Percentiles rank a stretch among this genome's conserved stretches.
Evolutionary conservation across 64 coral and sea anemone species (phyloP).

Genomic region (Porites lutea): DNA sequence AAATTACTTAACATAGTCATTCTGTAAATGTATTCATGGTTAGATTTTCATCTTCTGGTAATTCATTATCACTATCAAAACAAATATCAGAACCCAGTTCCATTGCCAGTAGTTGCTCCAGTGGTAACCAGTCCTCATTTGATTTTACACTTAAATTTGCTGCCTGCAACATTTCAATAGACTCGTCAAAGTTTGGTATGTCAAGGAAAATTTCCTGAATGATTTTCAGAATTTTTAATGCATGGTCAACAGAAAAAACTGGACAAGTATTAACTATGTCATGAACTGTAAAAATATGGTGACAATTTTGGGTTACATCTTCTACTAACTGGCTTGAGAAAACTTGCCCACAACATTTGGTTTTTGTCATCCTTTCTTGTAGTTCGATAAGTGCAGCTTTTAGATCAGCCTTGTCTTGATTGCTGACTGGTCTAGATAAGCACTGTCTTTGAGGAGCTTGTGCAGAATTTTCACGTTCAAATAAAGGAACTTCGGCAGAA

Average conservation of each 20-base stretch:
- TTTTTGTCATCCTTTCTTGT: neutral
- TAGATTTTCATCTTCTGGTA: too few species aligned
- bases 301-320: conserved; percentile 28
- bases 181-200: conserved; percentile 42
- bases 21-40: too few species aligned
- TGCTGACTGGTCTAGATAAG: neutral
- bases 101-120: too few species aligned
- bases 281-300: conserved; percentile 12
- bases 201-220: conserved; percentile 14
- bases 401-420: neutral
- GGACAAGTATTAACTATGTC: conserved; percentile 32
- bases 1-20: too few species aligned
- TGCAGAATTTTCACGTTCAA: neutral
- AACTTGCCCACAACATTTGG: neutral
- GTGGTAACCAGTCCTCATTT: neutral
- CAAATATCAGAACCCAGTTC: too few species aligned
- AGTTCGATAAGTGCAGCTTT: neutral
- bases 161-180: neutral
- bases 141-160: conserved; percentile 2
- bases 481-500: neutral
- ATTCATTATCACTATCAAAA: too few species aligned
- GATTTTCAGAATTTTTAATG: neutral
- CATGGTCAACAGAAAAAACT: conserved; percentile 52
- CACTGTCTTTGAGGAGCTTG: neutral
- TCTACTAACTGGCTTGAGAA: conserved; percentile 44